phyloP scores from a whole-genome alignment of 2,888 invertebrate genomes.

The Flexamia atlantica region DNA sequence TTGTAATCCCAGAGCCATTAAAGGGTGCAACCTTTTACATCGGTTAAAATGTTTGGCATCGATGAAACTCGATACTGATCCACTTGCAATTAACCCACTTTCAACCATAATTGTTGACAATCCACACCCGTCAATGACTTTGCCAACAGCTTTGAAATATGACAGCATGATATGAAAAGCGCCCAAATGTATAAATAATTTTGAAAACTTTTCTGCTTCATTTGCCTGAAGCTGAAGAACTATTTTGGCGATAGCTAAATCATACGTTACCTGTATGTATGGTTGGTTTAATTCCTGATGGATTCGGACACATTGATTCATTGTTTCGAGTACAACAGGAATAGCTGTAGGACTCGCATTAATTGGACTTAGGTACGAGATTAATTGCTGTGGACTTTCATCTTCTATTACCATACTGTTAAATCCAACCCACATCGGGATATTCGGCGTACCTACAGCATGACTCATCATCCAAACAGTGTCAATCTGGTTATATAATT shows the following conservation, averaged over 20 bases:
- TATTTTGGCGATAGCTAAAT: constrained; percentile 66
- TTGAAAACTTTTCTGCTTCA: constrained; percentile 67
- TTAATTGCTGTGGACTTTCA: constrained; percentile 69
- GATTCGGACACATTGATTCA: constrained; percentile 69
- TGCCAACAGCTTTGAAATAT: constrained; percentile 72
- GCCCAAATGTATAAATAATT: no score
- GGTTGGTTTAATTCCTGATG: constrained; percentile 68
- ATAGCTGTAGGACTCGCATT: constrained; percentile 71
- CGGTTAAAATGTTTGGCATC: constrained; percentile 65
- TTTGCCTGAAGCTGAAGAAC: constrained; percentile 70
- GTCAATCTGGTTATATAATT: no score
- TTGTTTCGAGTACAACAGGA: constrained; percentile 70
- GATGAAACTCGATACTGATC: constrained; percentile 67
- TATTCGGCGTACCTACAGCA: constrained; percentile 61
- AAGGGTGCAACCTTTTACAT: constrained; percentile 66
- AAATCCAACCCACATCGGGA: constrained; percentile 71
- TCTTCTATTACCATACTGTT: constrained; percentile 70
- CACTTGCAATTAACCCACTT: constrained; percentile 69
- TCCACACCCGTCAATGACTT: no score
- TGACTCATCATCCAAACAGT: neutral
- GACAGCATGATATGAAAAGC: constrained; percentile 71
- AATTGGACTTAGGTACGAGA: constrained; percentile 71
- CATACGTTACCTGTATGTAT: constrained; percentile 71
- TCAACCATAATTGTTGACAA: constrained; percentile 58
- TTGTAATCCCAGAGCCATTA: constrained; percentile 66